Percentiles rank a stretch among this genome's conserved stretches.
phyloP scores from a whole-genome alignment of 1,140 invertebrate genomes.

The Phthorimaea operculella region DNA sequence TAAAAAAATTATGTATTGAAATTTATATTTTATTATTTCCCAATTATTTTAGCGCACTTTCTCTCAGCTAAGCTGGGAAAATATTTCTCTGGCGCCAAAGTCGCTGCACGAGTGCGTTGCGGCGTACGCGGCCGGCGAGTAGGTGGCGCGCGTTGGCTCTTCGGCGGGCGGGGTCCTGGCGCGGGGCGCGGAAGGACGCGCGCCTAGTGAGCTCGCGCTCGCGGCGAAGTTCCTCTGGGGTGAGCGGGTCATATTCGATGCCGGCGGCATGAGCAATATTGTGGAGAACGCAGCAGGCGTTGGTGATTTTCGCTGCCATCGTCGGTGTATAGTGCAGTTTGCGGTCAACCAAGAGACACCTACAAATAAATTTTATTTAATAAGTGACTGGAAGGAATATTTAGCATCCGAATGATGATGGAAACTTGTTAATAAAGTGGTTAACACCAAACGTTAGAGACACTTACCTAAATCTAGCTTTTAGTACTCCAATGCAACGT shows the following conservation, averaged over 20 bases:
- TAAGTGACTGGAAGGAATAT: too few relatives aligned
- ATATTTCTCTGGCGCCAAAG: neutral
- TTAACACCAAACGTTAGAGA: neutral
- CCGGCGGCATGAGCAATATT: neutral
- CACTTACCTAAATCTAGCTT: slow-evolving; percentile 6
- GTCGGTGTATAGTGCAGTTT: neutral
- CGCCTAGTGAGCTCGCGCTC: neutral
- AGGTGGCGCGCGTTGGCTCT: neutral
- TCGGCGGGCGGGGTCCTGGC: neutral
- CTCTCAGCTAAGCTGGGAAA: neutral
- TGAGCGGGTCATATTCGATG: neutral
- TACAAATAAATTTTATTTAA: neutral
- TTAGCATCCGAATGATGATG: neutral
- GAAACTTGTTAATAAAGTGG: neutral
- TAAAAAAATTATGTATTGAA: too few relatives aligned
- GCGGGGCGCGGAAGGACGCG: neutral
- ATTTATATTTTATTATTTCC: too few relatives aligned
- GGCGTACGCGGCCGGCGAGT: neutral
- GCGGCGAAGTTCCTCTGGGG: neutral
- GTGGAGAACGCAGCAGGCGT: neutral
- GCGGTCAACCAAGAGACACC: slow-evolving; percentile 2
- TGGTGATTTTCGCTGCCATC: neutral
- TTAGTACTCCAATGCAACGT: slow-evolving; percentile 6
- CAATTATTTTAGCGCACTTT: too few relatives aligned
- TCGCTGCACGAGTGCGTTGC: neutral